Percentiles rank a stretch among this genome's conserved stretches.
Conservation (phyloP, 2,797 vertebrate species). For the Aphelocoma californica region DNA sequence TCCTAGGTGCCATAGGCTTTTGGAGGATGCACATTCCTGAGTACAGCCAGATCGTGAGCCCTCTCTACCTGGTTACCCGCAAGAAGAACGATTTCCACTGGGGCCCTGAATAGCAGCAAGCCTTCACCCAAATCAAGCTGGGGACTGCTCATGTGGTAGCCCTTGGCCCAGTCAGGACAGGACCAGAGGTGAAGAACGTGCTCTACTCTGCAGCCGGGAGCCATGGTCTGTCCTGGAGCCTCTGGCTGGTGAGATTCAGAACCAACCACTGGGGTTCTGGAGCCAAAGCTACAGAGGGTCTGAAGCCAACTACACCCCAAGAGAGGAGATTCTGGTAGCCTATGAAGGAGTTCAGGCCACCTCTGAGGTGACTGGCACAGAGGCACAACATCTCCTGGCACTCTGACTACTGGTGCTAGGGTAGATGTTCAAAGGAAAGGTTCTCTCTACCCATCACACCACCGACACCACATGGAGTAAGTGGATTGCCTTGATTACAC, state of each 20-base stretch:
- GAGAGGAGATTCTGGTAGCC: not conserved
- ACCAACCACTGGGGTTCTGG: not conserved
- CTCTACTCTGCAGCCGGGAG: not conserved
- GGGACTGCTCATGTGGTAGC: rapidly evolving
- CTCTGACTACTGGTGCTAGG: not conserved
- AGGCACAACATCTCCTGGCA: not conserved
- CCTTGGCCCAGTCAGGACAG: not conserved
- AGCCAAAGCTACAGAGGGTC: not conserved
- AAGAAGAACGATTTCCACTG: not conserved
- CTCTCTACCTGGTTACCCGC: not conserved
- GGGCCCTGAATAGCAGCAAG: not conserved
- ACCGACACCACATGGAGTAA: not conserved
- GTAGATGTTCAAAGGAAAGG: not conserved
- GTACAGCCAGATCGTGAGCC: not conserved
- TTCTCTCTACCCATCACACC: not conserved
- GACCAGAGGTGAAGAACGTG: not conserved
- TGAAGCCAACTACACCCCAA: not conserved
- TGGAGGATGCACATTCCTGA: not conserved
- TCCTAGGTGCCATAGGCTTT: not conserved
- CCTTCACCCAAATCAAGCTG: not conserved
- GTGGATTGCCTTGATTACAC: not conserved
- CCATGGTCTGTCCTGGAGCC: not conserved
- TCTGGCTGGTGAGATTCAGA: not conserved
- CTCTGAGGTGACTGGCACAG: not conserved
- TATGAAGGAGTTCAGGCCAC: no score